Base-by-base conservation (phyloP, 1,140 invertebrate genomes). In the Eciton burchellii region DNA sequence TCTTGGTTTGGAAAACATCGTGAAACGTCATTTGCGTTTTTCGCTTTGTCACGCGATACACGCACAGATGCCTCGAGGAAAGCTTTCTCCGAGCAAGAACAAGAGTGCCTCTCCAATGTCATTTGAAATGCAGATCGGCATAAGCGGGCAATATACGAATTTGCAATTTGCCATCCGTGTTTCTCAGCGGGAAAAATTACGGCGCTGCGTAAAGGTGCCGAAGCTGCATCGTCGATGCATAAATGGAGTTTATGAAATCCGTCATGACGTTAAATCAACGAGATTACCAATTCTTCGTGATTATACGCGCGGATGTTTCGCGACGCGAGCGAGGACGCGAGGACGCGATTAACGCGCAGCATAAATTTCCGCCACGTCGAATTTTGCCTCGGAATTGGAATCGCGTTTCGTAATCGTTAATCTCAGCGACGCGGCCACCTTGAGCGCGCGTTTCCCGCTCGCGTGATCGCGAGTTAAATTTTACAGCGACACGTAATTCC, bases 81-180 rank as follows among this genome's bases (percentile, higher is more conserved):
- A 35, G 19, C 35, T 70, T 56, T 56, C 16, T 29, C 59, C 41
- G 49, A 24, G 35, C 12, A 19, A 35, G 26, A 76, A 62, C 12
- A n/a, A 60, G 24, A 21, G 35, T 54, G 43, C 12, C n/a, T n/a
- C 5, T 63, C 8, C 57, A 43, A 84, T 60, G 26, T 63, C 43
- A 84, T 84, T 84, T 72, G 59, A 81, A 84, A 82, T 71, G 54
- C 68, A 81, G 73, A 81, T 81, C 19, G 16, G 41, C 21, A 8
- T 47, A 60, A 81, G 49, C n/a, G 29, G 19, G 19, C n/a, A n/a
- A n/a, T 19, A 26, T 54, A 68, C 43, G 49, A 60, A 65, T 60
- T 68, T 11, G 12, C 14, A 47, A 63, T 12, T 49, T n/a, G 6
- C 41, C 59, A 59, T 57, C 12, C 43, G 19, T 59, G 11, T 56